These are phyloP conservation scores for Dendrolimus pini DNA, from an alignment of 2,888 invertebrate species.

Conservation along the genomic window DNA sequence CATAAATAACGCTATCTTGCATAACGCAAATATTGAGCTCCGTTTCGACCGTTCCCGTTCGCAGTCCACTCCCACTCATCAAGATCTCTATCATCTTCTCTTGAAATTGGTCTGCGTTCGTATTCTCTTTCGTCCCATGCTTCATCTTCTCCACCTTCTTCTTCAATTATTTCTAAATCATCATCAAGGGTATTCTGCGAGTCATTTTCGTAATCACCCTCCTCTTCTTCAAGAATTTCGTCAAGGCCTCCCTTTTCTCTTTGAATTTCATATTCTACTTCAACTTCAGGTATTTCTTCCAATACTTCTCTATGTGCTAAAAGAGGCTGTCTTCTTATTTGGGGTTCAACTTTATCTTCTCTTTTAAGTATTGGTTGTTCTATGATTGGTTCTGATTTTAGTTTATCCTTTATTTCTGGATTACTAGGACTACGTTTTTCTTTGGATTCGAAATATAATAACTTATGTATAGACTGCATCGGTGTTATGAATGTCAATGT, in stretches of 20 bases:
- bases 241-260: slow-evolving; percentile 54
- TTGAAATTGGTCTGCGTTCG: slow-evolving; percentile 31
- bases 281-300: slow-evolving; percentile 65
- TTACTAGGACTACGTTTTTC: slow-evolving; percentile 15
- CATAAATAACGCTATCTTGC: slow-evolving; percentile 45
- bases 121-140: slow-evolving; percentile 48
- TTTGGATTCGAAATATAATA: slow-evolving; percentile 33
- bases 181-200: slow-evolving; percentile 35
- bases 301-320: slow-evolving; percentile 62
- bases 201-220: slow-evolving; percentile 35
- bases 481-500: slow-evolving; percentile 81
- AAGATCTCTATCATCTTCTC: slow-evolving; percentile 49
- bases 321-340: slow-evolving; percentile 37
- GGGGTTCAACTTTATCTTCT: slow-evolving; percentile 30
- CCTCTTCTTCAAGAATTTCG: slow-evolving; percentile 66
- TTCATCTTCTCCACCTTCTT: slow-evolving; percentile 58
- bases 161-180: slow-evolving; percentile 56
- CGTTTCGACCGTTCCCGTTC: slow-evolving; percentile 36
- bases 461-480: slow-evolving; percentile 71
- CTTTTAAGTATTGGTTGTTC: slow-evolving; percentile 19
- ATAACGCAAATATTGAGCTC: slow-evolving; percentile 59
- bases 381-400: slow-evolving; percentile 15
- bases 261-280: slow-evolving; percentile 59
- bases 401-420: slow-evolving; percentile 14
- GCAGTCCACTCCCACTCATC: slow-evolving; percentile 72